Conservation (phyloP, 37 sponge, comb jelly and placozoan genomes). For the Aplysina aerophoba region DNA sequence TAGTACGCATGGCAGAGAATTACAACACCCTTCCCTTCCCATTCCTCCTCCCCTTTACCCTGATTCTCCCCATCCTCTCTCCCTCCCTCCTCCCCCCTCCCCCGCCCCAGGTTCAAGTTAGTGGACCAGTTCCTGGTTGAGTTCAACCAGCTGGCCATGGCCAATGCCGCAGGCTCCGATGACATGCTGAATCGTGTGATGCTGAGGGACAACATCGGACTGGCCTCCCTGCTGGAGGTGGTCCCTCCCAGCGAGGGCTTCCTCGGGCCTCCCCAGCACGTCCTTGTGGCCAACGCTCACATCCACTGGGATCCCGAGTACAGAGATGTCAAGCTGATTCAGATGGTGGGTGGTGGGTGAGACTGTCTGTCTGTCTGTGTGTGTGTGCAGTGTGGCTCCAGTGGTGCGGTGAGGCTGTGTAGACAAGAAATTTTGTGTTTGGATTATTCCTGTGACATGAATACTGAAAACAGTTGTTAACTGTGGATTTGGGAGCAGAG, state of each 20-base stretch:
- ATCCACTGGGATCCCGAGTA: conserved; percentile 99
- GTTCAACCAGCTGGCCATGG: conserved; percentile 94
- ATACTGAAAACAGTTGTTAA: too few relatives aligned
- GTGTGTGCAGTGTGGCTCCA: not conserved
- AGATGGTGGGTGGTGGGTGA: conserved; percentile 65
- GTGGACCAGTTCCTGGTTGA: conserved; percentile 87
- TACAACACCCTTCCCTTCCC: not conserved
- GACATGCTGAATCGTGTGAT: conserved; percentile 97
- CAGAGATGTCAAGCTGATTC: conserved; percentile 94
- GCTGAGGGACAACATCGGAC: conserved; percentile 93
- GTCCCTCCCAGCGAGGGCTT: not conserved
- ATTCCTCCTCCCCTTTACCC: not conserved
- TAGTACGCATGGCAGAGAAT: too few relatives aligned
- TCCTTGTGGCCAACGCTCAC: conserved; percentile 93
- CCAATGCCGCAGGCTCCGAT: conserved; percentile 86
- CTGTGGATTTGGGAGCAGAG: too few relatives aligned
- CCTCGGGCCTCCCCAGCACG: conserved; percentile 41
- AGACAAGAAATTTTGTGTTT: not conserved
- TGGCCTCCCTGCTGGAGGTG: conserved; percentile 78
- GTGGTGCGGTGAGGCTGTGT: not conserved
- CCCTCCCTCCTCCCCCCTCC: not conserved
- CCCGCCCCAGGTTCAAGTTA: conserved; percentile 67
- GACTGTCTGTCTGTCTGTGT: too few relatives aligned
- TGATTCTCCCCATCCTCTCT: not conserved
- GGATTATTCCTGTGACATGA: too few relatives aligned